A percentile compares a stretch with the other conserved stretches of the same genome.
phyloP scores from a whole-genome alignment of 2,797 vertebrate species.

The Leontopithecus rosalia region DNA sequence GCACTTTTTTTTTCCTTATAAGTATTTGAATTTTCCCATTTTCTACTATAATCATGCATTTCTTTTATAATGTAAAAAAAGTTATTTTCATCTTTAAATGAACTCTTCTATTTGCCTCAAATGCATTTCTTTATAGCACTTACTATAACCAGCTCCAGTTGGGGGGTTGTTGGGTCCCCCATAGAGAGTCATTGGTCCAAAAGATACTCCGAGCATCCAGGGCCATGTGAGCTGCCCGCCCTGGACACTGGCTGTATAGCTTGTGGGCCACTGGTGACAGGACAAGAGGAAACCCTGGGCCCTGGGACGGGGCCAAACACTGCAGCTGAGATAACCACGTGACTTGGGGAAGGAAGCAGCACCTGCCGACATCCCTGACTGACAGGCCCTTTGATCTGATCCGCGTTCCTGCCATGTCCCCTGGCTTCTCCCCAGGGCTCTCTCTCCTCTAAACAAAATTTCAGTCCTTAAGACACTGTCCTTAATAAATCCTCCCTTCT shows the following conservation, averaged over 20 bases:
- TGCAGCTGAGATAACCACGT: background rate
- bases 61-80: slow-evolving; percentile 16
- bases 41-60: slow-evolving; percentile 6
- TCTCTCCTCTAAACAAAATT: slow-evolving; percentile 49
- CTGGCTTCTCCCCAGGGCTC: slow-evolving; percentile 38
- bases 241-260: background rate
- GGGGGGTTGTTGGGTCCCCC: background rate
- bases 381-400: background rate
- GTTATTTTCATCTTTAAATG: slow-evolving; percentile 35
- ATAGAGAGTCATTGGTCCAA: background rate
- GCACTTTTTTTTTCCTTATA: slow-evolving; percentile 14
- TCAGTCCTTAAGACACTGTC: slow-evolving; percentile 35
- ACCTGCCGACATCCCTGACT: background rate
- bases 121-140: background rate
- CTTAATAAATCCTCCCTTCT: slow-evolving; percentile 57
- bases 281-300: slow-evolving; percentile 27
- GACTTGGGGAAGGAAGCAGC: background rate
- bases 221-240: background rate
- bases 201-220: background rate
- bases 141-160: background rate
- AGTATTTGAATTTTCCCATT: slow-evolving; percentile 33
- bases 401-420: background rate
- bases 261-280: background rate
- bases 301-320: slow-evolving; percentile 8
- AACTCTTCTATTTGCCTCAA: background rate